A percentile compares a stretch with the other conserved stretches of the same genome.
phyloP scores from a whole-genome alignment of 2,113 vertebrate genomes.

The Thamnophis sirtalis region DNA sequence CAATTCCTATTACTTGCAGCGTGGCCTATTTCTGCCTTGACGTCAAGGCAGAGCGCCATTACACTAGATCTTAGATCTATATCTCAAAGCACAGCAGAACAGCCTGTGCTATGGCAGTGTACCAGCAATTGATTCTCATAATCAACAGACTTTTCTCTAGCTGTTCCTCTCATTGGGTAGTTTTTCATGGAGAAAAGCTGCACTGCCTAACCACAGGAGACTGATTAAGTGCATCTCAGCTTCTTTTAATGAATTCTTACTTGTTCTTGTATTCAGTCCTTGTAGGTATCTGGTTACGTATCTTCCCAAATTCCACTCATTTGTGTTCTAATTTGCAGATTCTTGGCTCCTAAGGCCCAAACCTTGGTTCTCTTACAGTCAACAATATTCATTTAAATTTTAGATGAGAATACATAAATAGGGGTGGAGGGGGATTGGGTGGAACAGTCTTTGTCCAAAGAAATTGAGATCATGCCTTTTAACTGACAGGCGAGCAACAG shows the following conservation, averaged over 20 bases:
- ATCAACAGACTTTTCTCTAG: not conserved
- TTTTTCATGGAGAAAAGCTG: not conserved
- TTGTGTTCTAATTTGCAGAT: not conserved
- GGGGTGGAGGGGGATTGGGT: not conserved
- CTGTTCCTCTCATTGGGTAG: not conserved
- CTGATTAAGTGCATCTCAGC: not conserved
- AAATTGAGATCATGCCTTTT: not conserved
- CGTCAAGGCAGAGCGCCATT: not conserved
- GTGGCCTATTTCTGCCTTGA: not conserved
- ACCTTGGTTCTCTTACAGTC: not conserved
- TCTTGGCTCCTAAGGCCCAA: not conserved
- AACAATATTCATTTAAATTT: not conserved
- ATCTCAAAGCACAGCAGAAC: not conserved
- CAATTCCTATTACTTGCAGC: not conserved
- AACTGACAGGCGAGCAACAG: not conserved
- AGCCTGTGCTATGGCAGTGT: not conserved
- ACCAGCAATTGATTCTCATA: not conserved
- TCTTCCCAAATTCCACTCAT: not conserved
- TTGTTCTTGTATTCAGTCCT: not conserved
- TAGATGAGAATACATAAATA: not conserved
- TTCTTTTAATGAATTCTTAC: not conserved
- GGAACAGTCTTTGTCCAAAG: not conserved
- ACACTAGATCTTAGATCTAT: not conserved
- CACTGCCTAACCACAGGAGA: not conserved
- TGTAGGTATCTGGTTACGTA: not conserved